Conservation (phyloP, 2,797 vertebrate genomes). For the Hypotaenidia philippensis region DNA sequence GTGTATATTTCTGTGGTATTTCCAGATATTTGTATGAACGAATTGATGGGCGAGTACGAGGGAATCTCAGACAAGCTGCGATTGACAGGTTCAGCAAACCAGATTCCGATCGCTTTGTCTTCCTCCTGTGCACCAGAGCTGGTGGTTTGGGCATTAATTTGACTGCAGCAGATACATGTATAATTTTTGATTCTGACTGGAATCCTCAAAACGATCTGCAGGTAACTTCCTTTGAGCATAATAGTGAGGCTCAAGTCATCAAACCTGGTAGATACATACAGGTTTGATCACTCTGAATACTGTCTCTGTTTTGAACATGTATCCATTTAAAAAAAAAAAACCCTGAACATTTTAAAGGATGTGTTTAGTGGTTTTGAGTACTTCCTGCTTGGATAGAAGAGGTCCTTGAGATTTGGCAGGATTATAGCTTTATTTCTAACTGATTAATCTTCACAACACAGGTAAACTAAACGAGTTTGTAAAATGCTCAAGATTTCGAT, state of each 20-base stretch:
- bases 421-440: neutral
- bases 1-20: neutral
- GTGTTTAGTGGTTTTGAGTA: neutral
- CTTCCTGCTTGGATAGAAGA: neutral
- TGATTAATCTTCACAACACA: neutral
- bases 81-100: constrained; percentile 98
- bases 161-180: constrained; percentile 97
- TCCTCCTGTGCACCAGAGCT: constrained; percentile 96
- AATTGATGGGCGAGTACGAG: constrained; percentile 95
- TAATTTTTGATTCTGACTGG: constrained; percentile 99
- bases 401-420: neutral
- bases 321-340: too few relatives aligned
- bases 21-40: constrained; percentile 94
- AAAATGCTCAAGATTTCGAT: neutral
- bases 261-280: neutral
- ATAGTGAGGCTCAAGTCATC: neutral
- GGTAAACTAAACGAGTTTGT: neutral
- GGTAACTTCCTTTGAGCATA: constrained; percentile 75
- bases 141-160: constrained; percentile 97
- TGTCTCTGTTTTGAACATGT: neutral
- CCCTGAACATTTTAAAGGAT: neutral
- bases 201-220: constrained; percentile 99
- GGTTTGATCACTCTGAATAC: neutral
- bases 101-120: constrained; percentile 97
- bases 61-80: constrained; percentile 96